Base-by-base conservation (phyloP, 2,888 invertebrate species). In the Tineola bisselliella region DNA sequence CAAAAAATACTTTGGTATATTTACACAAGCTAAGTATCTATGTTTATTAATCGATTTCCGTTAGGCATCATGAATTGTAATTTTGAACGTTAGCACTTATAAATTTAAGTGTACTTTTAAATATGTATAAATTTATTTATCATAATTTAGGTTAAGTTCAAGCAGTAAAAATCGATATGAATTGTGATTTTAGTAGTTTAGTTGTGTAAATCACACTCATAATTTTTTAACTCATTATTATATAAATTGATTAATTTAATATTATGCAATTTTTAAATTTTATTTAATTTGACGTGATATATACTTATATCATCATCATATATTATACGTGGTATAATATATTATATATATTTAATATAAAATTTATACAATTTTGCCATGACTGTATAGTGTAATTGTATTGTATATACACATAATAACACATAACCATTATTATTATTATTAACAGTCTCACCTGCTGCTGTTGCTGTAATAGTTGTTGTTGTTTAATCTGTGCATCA, bases 401-500 rank as follows among this genome's bases (percentile, higher is more conserved):
- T n/a, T 25, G 25, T 25, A 25, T 25, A 6, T 25, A 25, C 4
- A 4, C 25, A 25, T 25, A 25, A n/a, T n/a, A n/a, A n/a, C n/a
- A n/a, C n/a, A n/a, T n/a, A n/a, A n/a, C n/a, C 6, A 25, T 25
- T 25, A 6, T 25, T 25, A 25, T 25, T 4, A 25, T 4, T 25
- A 25, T 25, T 25, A 6, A 4, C 6, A 38, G 61, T 82, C 87
- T 89, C 67, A 91, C 91, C 87, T 90, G 90, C 82, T 91, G 91
- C 68, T 90, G 89, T 75, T 91, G 91, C 79, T 92, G 92, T 69
- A 93, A 76, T 56, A 90, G 77, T 69, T 90, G 91, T 75, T 94
- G 93, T 79, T 93, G 93, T 76, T 92, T 92, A 63, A 92, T 88
- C 65, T 88, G 89, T 58, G 89, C 90, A 65, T 90, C 89, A 67